phyloP scores from a whole-genome alignment of 1,140 invertebrate genomes.

The Drosophila arizonae region DNA sequence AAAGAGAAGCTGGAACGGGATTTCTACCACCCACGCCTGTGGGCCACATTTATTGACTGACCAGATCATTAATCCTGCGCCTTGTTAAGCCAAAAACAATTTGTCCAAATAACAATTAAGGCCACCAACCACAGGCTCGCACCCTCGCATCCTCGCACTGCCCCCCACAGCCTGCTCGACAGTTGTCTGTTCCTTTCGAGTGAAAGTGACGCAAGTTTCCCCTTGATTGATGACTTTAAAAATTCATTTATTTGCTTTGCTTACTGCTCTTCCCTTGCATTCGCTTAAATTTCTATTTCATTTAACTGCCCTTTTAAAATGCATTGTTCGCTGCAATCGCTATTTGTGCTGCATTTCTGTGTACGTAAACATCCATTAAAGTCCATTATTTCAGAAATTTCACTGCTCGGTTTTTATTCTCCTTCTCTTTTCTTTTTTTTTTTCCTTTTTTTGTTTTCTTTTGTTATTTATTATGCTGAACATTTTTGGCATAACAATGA shows the following conservation, averaged over 20 bases:
- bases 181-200: conserved; percentile 46
- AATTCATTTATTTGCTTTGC: conserved; percentile 7
- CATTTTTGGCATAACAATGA: conserved; percentile 32
- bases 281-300: conserved; percentile 52
- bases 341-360: conserved; percentile 8
- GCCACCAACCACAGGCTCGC: conserved; percentile 33
- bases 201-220: conserved; percentile 46
- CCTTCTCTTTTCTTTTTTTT: background rate
- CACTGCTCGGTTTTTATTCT: background rate
- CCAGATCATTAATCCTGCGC: conserved; percentile 69
- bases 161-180: conserved; percentile 46
- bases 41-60: conserved; percentile 42
- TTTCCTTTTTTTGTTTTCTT: too few species aligned
- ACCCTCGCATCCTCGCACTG: conserved; percentile 36
- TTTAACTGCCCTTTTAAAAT: conserved; percentile 12
- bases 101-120: conserved; percentile 74
- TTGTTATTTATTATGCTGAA: conserved; percentile 14
- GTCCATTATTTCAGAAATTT: conserved; percentile 17
- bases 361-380: conserved; percentile 31
- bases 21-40: background rate
- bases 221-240: conserved; percentile 53
- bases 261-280: conserved; percentile 12
- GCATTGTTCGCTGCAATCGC: conserved; percentile 7
- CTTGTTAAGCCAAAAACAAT: conserved; percentile 70
- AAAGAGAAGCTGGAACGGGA: background rate